Percentiles rank a stretch among this genome's conserved stretches.
Evolutionary conservation across 2,113 vertebrate species (phyloP).

Genomic region (Oryzias javanicus): DNA sequence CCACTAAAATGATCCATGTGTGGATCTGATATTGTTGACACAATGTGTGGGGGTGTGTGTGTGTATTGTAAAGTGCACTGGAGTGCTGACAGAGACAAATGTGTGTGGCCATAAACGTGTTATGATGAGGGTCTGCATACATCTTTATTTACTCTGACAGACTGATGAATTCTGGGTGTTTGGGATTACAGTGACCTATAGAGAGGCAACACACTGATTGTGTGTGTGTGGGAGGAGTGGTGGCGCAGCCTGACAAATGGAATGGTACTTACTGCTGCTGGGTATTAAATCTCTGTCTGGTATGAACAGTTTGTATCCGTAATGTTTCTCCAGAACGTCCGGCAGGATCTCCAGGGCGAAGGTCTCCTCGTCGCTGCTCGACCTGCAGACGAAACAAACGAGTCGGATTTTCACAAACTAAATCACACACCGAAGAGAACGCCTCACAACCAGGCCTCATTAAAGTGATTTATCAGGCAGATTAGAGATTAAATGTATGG

Average conservation of each 20-base stretch:
- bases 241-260: neutral
- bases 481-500: too few species aligned
- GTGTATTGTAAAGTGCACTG: constrained; percentile 2
- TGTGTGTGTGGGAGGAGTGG: constrained; percentile 3
- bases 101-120: constrained; percentile 17
- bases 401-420: too few species aligned
- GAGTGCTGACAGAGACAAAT: constrained; percentile 12
- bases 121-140: constrained; percentile 33
- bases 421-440: too few species aligned
- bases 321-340: constrained; percentile 98
- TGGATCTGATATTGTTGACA: neutral
- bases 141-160: constrained; percentile 54
- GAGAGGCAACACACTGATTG: neutral
- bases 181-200: constrained; percentile 17
- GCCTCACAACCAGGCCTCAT: too few species aligned
- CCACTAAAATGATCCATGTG: neutral
- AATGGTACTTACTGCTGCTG: constrained; percentile 90
- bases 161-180: constrained; percentile 42
- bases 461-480: too few species aligned
- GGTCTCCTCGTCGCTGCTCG: constrained; percentile 94
- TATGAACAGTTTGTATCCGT: constrained; percentile 97
- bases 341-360: constrained; percentile 96
- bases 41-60: neutral
- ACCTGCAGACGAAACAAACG: constrained; percentile 63
- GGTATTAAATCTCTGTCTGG: constrained; percentile 98